These are phyloP conservation scores for Mastomys coucha DNA, from an alignment of 2,113 vertebrate species.

Conservation along the genomic window DNA sequence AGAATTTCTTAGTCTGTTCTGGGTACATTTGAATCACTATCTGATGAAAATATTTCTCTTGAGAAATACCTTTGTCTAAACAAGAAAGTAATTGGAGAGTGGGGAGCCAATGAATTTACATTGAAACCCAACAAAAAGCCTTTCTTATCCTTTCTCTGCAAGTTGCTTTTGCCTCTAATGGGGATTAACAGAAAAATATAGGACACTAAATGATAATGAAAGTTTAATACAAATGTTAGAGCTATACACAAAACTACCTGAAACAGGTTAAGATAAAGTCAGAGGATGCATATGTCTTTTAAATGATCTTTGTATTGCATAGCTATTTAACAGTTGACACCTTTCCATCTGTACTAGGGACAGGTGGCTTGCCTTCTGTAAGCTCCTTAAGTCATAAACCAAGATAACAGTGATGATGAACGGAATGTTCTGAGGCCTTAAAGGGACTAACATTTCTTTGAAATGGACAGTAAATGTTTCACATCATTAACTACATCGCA, in stretches of 20 bases:
- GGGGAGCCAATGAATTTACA: slow-evolving; percentile 46
- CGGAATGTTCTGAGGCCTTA: not conserved
- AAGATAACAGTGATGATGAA: not conserved
- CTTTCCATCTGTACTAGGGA: not conserved
- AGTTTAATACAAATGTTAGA: not conserved
- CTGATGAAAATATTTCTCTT: slow-evolving; percentile 44
- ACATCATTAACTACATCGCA: not conserved
- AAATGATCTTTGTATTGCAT: not conserved
- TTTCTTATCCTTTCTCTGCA: slow-evolving; percentile 53
- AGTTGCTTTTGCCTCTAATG: slow-evolving; percentile 38
- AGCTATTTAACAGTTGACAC: not conserved
- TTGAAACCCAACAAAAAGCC: slow-evolving; percentile 58
- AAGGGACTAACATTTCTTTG: not conserved
- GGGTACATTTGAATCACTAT: slow-evolving; percentile 49
- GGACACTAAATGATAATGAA: not conserved
- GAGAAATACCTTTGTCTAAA: slow-evolving; percentile 65
- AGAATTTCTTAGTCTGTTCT: slow-evolving; percentile 42
- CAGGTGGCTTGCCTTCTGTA: slow-evolving; percentile 13
- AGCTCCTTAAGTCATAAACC: slow-evolving; percentile 25
- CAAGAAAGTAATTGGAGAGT: not conserved
- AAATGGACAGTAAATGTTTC: not conserved
- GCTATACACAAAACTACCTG: not conserved
- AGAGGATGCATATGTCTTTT: not conserved
- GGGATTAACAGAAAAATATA: not conserved
- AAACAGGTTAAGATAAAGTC: not conserved